Conservation (phyloP, 1,140 invertebrate species). For the Elymnias hypermnestra region DNA sequence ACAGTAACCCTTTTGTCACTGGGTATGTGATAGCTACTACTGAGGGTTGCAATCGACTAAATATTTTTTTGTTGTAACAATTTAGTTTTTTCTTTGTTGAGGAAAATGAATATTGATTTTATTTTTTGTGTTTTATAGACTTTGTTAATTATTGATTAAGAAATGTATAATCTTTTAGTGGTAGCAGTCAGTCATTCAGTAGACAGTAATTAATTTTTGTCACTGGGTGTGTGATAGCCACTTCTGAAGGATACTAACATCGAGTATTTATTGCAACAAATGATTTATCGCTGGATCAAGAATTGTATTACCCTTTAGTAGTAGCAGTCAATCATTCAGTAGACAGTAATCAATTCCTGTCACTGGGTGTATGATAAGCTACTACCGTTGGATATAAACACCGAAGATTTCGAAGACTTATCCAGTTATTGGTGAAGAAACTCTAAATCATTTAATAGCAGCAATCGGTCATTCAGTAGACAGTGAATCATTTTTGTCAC, state of each 20-base stretch:
- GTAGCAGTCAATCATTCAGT: background rate
- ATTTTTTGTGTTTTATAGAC: background rate
- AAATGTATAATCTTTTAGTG: slow-evolving; percentile 6
- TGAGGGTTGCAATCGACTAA: too few species aligned
- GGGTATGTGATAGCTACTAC: slow-evolving; percentile 15
- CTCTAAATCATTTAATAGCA: background rate
- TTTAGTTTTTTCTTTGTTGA: too few species aligned
- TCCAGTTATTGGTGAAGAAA: too few species aligned
- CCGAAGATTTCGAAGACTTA: too few species aligned
- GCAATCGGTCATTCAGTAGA: slow-evolving; percentile 23
- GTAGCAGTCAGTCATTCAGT: slow-evolving; percentile 22
- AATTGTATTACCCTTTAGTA: background rate
- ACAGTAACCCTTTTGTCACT: slow-evolving; percentile 29
- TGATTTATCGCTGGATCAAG: too few species aligned
- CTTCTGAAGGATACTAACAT: too few species aligned
- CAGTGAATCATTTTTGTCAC: slow-evolving; percentile 25
- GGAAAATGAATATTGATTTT: slow-evolving; percentile 1
- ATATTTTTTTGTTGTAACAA: too few species aligned
- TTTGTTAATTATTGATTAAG: background rate
- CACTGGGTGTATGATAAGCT: slow-evolving; percentile 35
- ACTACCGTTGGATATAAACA: slow-evolving; percentile 5
- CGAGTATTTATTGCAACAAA: too few species aligned
- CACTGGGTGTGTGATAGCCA: slow-evolving; percentile 29
- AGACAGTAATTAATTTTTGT: slow-evolving; percentile 21
- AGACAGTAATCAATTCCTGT: too few species aligned